Evolutionary conservation across 2,888 invertebrate species (phyloP).

Genomic region (Cosmia trapezina): DNA sequence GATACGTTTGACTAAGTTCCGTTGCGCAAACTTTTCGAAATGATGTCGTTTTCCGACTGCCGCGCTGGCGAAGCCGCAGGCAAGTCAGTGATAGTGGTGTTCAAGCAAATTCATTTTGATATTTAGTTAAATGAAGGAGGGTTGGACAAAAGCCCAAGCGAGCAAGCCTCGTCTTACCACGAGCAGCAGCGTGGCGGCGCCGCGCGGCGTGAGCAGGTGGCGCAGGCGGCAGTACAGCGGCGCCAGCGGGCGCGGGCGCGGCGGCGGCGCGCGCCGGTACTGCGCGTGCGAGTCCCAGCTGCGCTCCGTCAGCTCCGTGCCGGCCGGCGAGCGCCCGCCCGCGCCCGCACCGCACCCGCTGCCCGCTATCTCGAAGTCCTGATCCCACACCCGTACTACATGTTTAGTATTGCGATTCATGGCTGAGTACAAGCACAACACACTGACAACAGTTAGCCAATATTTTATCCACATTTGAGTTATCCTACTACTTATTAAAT

Average conservation of each 20-base stretch:
- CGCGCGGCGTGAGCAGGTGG: slow-evolving; percentile 74
- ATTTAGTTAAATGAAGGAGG: neutral
- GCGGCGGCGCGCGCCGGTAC: slow-evolving; percentile 84
- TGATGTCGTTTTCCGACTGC: too few species aligned
- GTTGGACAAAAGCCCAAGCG: neutral
- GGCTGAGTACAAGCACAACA: neutral
- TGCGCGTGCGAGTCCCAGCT: slow-evolving; percentile 90
- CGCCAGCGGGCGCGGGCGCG: slow-evolving; percentile 81
- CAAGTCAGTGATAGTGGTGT: neutral
- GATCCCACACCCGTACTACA: slow-evolving; percentile 58
- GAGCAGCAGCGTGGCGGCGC: slow-evolving; percentile 70
- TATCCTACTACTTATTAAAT: too few species aligned
- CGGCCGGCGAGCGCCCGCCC: slow-evolving; percentile 86
- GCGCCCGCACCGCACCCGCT: slow-evolving; percentile 85
- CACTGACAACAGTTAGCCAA: neutral
- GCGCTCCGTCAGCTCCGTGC: slow-evolving; percentile 86
- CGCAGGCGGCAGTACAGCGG: slow-evolving; percentile 85
- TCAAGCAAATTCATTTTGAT: neutral
- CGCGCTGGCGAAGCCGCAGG: too few species aligned
- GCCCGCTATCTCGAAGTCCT: slow-evolving; percentile 90
- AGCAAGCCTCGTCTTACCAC: slow-evolving; percentile 54
- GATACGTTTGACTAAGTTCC: neutral
- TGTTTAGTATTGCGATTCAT: slow-evolving; percentile 50
- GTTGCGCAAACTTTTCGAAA: neutral
- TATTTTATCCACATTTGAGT: neutral